phyloP scores from a whole-genome alignment of 2,797 vertebrate genomes.

The Phrynocephalus forsythii region DNA sequence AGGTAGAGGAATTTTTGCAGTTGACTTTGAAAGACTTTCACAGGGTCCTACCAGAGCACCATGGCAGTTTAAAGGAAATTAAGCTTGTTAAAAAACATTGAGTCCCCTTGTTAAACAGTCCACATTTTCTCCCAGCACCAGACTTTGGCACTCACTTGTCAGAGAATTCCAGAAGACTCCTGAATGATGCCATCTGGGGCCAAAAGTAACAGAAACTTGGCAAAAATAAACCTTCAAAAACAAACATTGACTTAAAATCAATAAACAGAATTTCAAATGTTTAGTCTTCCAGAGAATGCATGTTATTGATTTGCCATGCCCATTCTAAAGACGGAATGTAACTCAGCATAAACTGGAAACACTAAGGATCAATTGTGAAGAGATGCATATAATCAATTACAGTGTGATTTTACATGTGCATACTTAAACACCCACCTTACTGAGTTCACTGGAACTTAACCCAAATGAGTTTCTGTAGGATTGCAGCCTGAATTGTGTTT shows the following conservation, averaged over 20 bases:
- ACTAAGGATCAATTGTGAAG: slow-evolving; percentile 8
- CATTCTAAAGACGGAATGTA: slow-evolving; percentile 23
- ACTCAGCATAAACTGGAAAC: slow-evolving; percentile 1
- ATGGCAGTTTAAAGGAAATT: slow-evolving; percentile 19
- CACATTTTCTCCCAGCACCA: slow-evolving; percentile 27
- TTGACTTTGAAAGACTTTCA: background rate
- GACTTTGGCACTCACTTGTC: slow-evolving; percentile 21
- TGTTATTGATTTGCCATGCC: slow-evolving; percentile 24
- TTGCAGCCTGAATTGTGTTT: background rate
- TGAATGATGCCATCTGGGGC: background rate
- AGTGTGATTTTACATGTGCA: background rate
- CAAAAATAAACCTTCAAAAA: slow-evolving; percentile 43
- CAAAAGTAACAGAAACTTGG: slow-evolving; percentile 35
- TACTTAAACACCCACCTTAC: background rate
- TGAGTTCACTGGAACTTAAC: background rate
- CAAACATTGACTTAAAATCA: slow-evolving; percentile 18
- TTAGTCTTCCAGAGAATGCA: slow-evolving; percentile 38
- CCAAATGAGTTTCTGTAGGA: background rate
- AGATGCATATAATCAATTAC: background rate
- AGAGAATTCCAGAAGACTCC: slow-evolving; percentile 33
- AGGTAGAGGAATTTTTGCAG: background rate
- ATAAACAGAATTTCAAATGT: slow-evolving; percentile 23
- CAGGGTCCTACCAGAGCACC: background rate
- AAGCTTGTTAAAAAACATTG: background rate
- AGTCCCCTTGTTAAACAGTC: slow-evolving; percentile 16